These are phyloP conservation scores for Osmerus eperlanus DNA, from an alignment of 2,113 vertebrate genomes.

Conservation along the genomic window DNA sequence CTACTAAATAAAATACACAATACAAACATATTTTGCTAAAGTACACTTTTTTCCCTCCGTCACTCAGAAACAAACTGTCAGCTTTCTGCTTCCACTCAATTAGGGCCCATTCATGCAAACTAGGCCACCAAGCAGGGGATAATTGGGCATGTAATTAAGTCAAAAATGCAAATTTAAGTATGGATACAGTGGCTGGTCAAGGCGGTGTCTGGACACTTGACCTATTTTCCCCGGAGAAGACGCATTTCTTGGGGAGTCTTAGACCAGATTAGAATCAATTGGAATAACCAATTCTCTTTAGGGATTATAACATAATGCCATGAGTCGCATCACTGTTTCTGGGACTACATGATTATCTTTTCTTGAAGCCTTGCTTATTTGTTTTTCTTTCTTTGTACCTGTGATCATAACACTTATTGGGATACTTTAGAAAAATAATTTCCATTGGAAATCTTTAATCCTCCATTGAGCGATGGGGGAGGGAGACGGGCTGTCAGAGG, in stretches of 20 bases:
- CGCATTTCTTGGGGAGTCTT: slow-evolving; percentile 57
- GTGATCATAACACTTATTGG: too few species aligned
- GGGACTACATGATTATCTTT: slow-evolving; percentile 44
- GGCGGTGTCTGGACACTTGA: slow-evolving; percentile 68
- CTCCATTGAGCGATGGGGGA: too few species aligned
- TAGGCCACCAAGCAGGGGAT: slow-evolving; percentile 64
- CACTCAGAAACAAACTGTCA: slow-evolving; percentile 18
- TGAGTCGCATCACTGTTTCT: slow-evolving; percentile 46
- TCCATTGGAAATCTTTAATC: too few species aligned
- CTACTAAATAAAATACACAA: too few species aligned
- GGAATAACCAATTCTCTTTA: slow-evolving; percentile 45
- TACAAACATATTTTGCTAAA: too few species aligned
- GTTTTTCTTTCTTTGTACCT: too few species aligned
- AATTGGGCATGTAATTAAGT: slow-evolving; percentile 68
- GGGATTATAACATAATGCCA: slow-evolving; percentile 60
- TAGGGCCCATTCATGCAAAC: slow-evolving; percentile 56
- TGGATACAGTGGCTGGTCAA: slow-evolving; percentile 51
- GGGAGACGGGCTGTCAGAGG: too few species aligned
- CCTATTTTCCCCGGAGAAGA: slow-evolving; percentile 68
- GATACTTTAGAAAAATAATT: too few species aligned
- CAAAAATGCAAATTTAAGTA: slow-evolving; percentile 69
- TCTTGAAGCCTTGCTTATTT: too few species aligned
- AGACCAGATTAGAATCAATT: slow-evolving; percentile 69
- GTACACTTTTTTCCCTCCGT: too few species aligned
- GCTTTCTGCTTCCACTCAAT: slow-evolving; percentile 23